Evolutionary conservation across 2,888 invertebrate genomes (phyloP).

Genomic region (Calliopum simillimum): DNA sequence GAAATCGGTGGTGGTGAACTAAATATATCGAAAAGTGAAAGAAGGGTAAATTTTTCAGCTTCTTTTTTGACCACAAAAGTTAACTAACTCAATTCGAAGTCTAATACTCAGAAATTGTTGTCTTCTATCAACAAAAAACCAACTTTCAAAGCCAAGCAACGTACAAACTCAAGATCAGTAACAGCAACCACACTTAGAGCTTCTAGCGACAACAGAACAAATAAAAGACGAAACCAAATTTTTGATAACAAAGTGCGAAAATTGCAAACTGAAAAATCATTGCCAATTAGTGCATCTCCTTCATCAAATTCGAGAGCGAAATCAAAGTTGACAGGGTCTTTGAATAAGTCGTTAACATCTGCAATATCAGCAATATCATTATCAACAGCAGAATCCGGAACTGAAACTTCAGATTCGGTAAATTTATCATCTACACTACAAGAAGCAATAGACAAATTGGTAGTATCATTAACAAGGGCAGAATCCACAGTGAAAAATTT

Average conservation of each 20-base stretch:
- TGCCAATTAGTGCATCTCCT: neutral
- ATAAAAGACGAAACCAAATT: neutral
- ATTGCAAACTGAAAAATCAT: neutral
- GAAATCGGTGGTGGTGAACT: neutral
- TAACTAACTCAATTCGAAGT: neutral
- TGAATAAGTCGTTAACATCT: neutral
- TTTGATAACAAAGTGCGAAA: constrained; percentile 12
- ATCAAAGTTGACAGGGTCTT: neutral
- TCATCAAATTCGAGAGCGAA: neutral
- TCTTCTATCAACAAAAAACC: neutral
- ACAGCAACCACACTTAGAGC: neutral
- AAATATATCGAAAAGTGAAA: neutral
- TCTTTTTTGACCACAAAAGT: neutral
- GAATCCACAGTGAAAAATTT: neutral
- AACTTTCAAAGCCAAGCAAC: constrained; percentile 10
- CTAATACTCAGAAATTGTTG: neutral
- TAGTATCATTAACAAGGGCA: neutral
- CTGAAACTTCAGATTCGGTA: neutral
- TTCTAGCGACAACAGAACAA: neutral
- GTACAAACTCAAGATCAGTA: neutral
- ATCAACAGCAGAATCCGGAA: neutral
- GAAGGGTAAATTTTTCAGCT: constrained; percentile 21
- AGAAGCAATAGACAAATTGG: neutral
- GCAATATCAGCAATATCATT: neutral
- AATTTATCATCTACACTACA: neutral